Conservation (phyloP, 2,113 vertebrate genomes). For the Apodemus speciosus region DNA sequence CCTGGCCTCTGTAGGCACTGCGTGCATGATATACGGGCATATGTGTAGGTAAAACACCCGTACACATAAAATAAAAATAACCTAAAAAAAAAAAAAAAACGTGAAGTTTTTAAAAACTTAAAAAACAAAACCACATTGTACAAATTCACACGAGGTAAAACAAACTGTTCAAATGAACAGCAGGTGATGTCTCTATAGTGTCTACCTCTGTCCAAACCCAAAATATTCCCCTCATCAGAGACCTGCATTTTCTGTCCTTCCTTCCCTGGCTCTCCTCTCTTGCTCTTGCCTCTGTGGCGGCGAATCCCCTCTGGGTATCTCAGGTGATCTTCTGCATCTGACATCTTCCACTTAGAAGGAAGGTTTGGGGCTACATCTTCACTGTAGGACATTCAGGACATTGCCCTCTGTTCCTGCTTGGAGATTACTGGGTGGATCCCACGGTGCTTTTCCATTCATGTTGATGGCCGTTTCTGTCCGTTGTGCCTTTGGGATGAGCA, state of each 20-base stretch:
- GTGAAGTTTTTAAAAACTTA: neutral
- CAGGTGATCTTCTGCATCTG: neutral
- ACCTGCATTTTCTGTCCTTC: accelerated
- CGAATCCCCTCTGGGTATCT: no score
- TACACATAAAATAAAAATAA: neutral
- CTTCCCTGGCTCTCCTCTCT: accelerated
- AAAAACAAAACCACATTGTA: neutral
- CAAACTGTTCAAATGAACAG: neutral
- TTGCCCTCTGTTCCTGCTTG: neutral
- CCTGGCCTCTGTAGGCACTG: neutral
- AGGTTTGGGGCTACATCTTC: accelerated
- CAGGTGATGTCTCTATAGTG: accelerated
- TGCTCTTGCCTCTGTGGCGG: neutral
- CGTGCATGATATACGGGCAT: neutral
- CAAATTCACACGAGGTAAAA: neutral
- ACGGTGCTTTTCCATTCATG: neutral
- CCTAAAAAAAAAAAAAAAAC: neutral
- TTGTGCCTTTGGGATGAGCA: neutral
- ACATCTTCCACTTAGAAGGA: neutral
- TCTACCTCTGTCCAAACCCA: neutral
- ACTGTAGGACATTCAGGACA: neutral
- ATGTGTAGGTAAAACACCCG: neutral
- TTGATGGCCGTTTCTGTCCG: accelerated
- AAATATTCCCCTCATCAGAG: accelerated
- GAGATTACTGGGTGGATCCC: accelerated